Evolutionary conservation across 2,888 invertebrate species (phyloP), one percentile per base, ranked within the genome.

Genomic region (Acleris laterana): DNA sequence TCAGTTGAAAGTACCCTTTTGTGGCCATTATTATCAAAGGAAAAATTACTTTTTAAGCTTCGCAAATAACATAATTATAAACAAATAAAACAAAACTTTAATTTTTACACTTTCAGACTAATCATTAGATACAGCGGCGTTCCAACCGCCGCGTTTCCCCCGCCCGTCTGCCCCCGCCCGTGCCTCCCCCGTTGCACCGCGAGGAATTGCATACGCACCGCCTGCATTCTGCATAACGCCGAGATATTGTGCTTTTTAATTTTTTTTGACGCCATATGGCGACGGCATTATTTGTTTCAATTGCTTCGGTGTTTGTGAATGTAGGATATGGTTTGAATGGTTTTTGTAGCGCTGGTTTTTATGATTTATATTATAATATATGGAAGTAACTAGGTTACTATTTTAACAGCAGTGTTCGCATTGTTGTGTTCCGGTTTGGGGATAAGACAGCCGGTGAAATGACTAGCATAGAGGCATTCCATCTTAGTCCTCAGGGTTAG

Each of bases 141-240:
- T 63, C 28, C 6, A 66, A 70, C 4, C 59, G 73, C 68, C 42
- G 73, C 79, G 73, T 76, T 51, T 20, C 4, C 49, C 3, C 60
- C 80, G 85, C 84, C 67, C 80, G 87, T 83, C 76, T 83, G 75
- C 69, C 42, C 28, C 67, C 52, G 17, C 69, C 63, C 77, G 79
- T 80, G 78, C 68, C 71, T n/a, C 70, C 75, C 76, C 85, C 82
- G 80, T 83, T 86, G 87, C 82, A 81, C 67, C 77, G 71, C 73
- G 76, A 78, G 84, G 81, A 80, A 82, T 78, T 80, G 79, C 80
- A 74, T 76, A 79, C 78, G 76, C 85, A 81, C 74, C 79, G 76
- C 75, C 72, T 77, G 75, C 75, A 79, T 84, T 84, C 82, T 85
- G 82, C 83, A 83, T 83, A 81, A 77, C 77, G 77, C 55, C 42